Percentiles rank a stretch among this genome's conserved stretches.
Evolutionary conservation across 2,113 vertebrate genomes (phyloP).

Genomic region (Lichenostomus cassidix): DNA sequence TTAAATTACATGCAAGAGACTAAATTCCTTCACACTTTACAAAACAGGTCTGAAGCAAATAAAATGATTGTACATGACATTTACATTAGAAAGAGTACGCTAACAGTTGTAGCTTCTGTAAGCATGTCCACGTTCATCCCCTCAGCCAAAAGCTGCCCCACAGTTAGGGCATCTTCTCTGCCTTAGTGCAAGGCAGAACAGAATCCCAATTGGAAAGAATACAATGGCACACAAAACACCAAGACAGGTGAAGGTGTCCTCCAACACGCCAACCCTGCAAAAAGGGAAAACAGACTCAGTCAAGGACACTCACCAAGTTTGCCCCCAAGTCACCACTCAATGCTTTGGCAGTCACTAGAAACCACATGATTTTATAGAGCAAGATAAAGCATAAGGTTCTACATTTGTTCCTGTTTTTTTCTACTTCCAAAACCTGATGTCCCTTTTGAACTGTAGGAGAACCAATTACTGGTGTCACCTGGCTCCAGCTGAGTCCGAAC

Average conservation of each 20-base stretch:
- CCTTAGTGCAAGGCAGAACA: constrained; percentile 94
- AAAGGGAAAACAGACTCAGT: constrained; percentile 16
- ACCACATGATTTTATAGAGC: neutral
- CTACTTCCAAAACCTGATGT: neutral
- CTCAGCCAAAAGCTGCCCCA: constrained; percentile 91
- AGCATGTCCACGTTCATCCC: constrained; percentile 63
- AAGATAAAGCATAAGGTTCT: neutral
- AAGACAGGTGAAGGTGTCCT: constrained; percentile 96
- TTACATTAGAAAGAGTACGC: constrained; percentile 78
- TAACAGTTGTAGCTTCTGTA: constrained; percentile 48
- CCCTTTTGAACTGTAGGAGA: neutral
- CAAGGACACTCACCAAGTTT: neutral
- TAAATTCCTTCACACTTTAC: constrained; percentile 63
- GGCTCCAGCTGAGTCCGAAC: neutral
- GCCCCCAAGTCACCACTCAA: neutral
- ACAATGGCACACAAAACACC: constrained; percentile 95
- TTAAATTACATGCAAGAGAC: constrained; percentile 56
- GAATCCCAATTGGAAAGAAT: constrained; percentile 94
- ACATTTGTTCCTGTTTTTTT: neutral
- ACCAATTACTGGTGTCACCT: neutral
- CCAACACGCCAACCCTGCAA: constrained; percentile 92
- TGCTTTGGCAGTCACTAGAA: neutral
- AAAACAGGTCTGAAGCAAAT: constrained; percentile 76
- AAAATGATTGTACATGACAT: constrained; percentile 80
- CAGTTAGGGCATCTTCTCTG: constrained; percentile 98